Conservation (phyloP, 2,113 vertebrate genomes). For the Cygnus buccinator region DNA sequence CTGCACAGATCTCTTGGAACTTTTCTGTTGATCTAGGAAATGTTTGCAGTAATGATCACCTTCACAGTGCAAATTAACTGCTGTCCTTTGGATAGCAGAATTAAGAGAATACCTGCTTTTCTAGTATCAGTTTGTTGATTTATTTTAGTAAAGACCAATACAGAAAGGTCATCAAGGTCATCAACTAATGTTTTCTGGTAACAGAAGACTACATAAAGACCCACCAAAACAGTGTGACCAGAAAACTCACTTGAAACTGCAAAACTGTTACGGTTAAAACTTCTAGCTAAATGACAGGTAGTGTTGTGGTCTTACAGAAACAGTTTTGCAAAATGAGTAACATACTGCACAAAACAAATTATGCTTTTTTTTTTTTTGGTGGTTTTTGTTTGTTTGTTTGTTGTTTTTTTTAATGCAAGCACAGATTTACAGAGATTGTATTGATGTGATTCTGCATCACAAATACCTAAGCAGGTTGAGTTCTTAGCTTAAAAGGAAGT, state of each 20-base stretch:
- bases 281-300: neutral
- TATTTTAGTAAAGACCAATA: neutral
- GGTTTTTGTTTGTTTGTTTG: too few relatives aligned
- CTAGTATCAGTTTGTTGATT: neutral
- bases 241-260: neutral
- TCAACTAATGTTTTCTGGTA: neutral
- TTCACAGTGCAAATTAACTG: neutral
- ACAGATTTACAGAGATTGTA: neutral
- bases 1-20: neutral
- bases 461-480: neutral
- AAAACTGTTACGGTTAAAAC: neutral
- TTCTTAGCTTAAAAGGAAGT: neutral
- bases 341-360: neutral
- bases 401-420: neutral
- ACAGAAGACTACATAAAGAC: neutral
- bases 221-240: neutral
- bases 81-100: neutral
- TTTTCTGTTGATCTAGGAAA: neutral
- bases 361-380: neutral
- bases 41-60: neutral
- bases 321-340: neutral
- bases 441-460: neutral
- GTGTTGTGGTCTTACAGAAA: neutral
- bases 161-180: neutral
- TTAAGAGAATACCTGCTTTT: constrained; percentile 1